Conservation (phyloP, 2,888 invertebrate genomes). For the Patella ulyssiponensis region DNA sequence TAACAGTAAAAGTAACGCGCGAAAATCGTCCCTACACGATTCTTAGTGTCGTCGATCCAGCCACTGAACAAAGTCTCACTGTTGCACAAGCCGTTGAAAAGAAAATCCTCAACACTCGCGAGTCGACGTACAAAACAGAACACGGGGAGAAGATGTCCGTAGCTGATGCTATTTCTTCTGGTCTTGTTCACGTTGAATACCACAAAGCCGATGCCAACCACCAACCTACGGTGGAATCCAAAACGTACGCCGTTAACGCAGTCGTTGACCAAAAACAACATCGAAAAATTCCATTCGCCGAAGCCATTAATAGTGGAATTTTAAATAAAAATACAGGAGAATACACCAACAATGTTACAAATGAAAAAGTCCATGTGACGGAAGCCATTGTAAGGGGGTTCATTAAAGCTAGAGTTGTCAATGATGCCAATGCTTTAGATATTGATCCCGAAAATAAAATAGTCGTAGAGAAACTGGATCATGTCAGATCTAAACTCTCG, state of each 20-base stretch:
- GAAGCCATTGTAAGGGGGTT: conserved; percentile 70
- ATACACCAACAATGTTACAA: conserved; percentile 65
- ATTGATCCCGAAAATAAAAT: conserved; percentile 69
- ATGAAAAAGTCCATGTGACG: conserved; percentile 60
- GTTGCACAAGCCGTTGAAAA: conserved; percentile 49
- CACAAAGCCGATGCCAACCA: conserved; percentile 39
- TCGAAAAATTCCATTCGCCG: conserved; percentile 56
- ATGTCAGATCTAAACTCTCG: conserved; percentile 59
- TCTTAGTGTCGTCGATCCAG: conserved; percentile 49
- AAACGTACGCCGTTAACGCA: conserved; percentile 68
- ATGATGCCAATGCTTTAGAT: conserved; percentile 62
- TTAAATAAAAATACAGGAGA: conserved; percentile 62
- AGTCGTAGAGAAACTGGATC: conserved; percentile 61
- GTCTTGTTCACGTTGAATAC: conserved; percentile 61
- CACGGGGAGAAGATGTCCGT: conserved; percentile 55
- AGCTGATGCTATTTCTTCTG: conserved; percentile 61
- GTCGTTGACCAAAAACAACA: conserved; percentile 63
- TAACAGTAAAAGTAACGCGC: conserved; percentile 66
- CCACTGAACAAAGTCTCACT: conserved; percentile 46
- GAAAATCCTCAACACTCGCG: conserved; percentile 53
- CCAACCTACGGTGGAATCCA: conserved; percentile 55
- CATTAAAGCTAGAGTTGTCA: conserved; percentile 66
- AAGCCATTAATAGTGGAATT: conserved; percentile 55
- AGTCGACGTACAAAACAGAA: conserved; percentile 51
- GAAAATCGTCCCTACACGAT: conserved; percentile 65